These are phyloP conservation scores for Ophraella communa DNA, from an alignment of 2,888 invertebrate genomes.

Conservation along the genomic window DNA sequence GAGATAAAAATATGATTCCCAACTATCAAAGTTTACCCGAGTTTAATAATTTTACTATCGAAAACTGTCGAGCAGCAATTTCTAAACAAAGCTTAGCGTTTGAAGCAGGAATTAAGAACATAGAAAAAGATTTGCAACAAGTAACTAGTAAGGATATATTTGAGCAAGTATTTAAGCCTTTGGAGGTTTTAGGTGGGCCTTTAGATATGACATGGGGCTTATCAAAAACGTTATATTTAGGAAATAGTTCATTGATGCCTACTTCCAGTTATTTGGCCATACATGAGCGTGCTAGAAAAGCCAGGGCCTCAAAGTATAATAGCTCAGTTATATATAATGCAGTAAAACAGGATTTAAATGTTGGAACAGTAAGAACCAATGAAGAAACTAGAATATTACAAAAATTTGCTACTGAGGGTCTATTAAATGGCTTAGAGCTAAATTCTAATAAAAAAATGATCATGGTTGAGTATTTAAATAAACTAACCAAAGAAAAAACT, in stretches of 20 bases:
- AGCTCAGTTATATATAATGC: conserved; percentile 74
- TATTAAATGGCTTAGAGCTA: conserved; percentile 80
- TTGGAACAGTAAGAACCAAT: conserved; percentile 52
- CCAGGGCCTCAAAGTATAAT: conserved; percentile 76
- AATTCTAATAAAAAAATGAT: conserved; percentile 61
- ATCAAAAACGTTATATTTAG: conserved; percentile 82
- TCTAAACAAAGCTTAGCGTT: conserved; percentile 83
- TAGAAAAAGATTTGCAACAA: conserved; percentile 67
- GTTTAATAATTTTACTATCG: conserved; percentile 80
- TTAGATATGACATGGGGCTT: conserved; percentile 87
- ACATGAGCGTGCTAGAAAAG: conserved; percentile 78
- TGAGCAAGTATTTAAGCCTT: conserved; percentile 72
- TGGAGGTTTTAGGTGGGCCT: conserved; percentile 76
- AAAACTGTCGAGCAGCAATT: conserved; percentile 84
- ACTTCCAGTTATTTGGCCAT: conserved; percentile 79
- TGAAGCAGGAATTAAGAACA: conserved; percentile 74
- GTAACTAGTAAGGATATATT: conserved; percentile 67
- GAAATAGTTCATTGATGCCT: conserved; percentile 81
- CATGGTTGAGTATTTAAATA: conserved; percentile 64
- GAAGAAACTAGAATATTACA: conserved; percentile 75
- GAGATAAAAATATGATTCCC: conserved; percentile 76
- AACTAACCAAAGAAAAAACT: conserved; percentile 65
- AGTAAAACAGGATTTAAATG: conserved; percentile 62
- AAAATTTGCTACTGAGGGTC: conserved; percentile 83
- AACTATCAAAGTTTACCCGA: conserved; percentile 75